Evolutionary conservation across 2,113 vertebrate genomes (phyloP), one percentile per base, ranked within the genome.

Genomic region (Rhea americana): DNA sequence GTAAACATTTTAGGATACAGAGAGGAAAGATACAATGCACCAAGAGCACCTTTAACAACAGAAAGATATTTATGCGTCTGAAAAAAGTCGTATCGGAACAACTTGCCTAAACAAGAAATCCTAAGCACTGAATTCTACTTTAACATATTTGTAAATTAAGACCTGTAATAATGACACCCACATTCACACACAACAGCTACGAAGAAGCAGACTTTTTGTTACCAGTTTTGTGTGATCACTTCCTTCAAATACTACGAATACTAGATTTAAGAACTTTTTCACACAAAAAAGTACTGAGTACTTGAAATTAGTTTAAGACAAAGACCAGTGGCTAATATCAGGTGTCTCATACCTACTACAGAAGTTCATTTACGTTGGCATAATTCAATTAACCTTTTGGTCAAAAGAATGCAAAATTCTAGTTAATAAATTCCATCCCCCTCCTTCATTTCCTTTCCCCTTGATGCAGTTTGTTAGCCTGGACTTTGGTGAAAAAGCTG

Each of bases 11-110:
- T 25, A 47, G 91, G 75, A 94, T 41, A 72, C 47, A 82, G 59
- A 87, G 3, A 78, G 86, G 58, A 61, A 95, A 86, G 76, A 45
- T 53, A 91, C 77, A 95, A 83, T 1, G 45, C 84, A 91, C 62
- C 87, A 89, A 91, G 55, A 95, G 84, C 94, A 94, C 86, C 92
- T 93, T 61, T 18, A 81, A 68, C 82, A 83, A 84, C 35, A 62
- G 70, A 58, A 86, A 25, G 63, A 68, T 43, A 73, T 75, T 62
- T 56, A 87, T 71, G 45, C 8, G 92, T 84, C 74, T 80, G 82
- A 22, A 72, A 87, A 71, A 51, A 0, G 6, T 15, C 41, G 16
- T 37, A 32, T 75, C 16, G 73, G 48, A 96, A 65, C 73, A 8
- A 13, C 30, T n/a, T 39, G 63, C 65, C 79, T 84, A 67, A 91